Evolutionary conservation across 2,797 vertebrate species (phyloP).

Genomic region (Eulemur albifrons): DNA sequence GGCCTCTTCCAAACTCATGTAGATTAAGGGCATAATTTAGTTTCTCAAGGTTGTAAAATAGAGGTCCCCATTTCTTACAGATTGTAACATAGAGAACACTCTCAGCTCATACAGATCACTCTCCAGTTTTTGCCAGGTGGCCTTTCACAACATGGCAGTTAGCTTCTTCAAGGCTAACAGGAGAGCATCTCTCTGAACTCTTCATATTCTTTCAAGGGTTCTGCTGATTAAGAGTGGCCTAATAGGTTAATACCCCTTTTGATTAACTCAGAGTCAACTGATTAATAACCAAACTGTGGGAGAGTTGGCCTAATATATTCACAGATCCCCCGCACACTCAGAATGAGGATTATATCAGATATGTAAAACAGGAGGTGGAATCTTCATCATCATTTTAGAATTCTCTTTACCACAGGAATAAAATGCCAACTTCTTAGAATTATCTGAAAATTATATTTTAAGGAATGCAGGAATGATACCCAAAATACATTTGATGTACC

Average conservation of each 20-base stretch:
- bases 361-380: not conserved
- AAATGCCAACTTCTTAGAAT: not conserved
- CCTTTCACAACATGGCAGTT: not conserved
- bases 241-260: not conserved
- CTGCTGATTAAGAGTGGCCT: not conserved
- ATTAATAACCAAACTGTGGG: too few relatives aligned
- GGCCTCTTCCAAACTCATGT: not conserved
- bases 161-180: not conserved
- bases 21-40: not conserved
- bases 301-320: not conserved
- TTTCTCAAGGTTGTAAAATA: not conserved
- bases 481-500: not conserved
- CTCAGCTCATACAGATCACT: not conserved
- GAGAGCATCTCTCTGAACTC: not conserved
- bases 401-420: not conserved
- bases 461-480: not conserved
- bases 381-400: not conserved
- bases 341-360: too few relatives aligned
- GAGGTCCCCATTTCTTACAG: not conserved
- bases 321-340: not conserved
- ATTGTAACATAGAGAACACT: not conserved
- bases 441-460: not conserved
- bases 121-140: not conserved
- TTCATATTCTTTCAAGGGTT: not conserved
- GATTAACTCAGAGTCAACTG: too few relatives aligned